Evolutionary conservation across 2,113 vertebrate species (phyloP).

Genomic region (Halichoeres trimaculatus): DNA sequence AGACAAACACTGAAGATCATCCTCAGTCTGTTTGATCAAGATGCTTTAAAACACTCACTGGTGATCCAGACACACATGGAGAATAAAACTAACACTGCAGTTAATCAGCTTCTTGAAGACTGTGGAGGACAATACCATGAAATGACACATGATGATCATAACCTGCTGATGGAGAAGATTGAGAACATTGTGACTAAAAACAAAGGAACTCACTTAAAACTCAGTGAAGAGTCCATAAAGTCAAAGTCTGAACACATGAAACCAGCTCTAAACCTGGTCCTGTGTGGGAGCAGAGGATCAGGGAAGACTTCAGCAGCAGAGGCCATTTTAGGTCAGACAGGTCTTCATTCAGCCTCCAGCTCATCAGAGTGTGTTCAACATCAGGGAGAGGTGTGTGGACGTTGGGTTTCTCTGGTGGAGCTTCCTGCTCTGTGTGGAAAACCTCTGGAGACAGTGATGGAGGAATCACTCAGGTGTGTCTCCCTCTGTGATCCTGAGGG

Average conservation of each 20-base stretch:
- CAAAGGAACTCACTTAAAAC: slow-evolving; percentile 13
- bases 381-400: slow-evolving; percentile 2
- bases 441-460: not conserved
- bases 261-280: slow-evolving; percentile 27
- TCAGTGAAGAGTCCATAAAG: not conserved
- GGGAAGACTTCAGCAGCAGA: slow-evolving; percentile 30
- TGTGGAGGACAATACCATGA: slow-evolving; percentile 29
- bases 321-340: slow-evolving; percentile 19
- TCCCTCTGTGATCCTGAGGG: not conserved
- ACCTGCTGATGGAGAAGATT: slow-evolving; percentile 3
- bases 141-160: not conserved
- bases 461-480: not conserved
- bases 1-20: slow-evolving; percentile 24
- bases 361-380: slow-evolving; percentile 28
- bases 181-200: slow-evolving; percentile 5
- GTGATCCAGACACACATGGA: not conserved
- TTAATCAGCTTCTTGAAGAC: not conserved
- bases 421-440: not conserved
- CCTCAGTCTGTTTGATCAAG: slow-evolving; percentile 33
- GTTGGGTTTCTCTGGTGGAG: not conserved
- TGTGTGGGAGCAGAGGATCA: slow-evolving; percentile 39
- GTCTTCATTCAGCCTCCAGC: not conserved
- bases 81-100: rapidly evolving
- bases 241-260: not conserved
- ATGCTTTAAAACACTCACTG: slow-evolving; percentile 28